Evolutionary conservation across 2,888 invertebrate genomes (phyloP).

Genomic region (Drosophila lacicola): DNA sequence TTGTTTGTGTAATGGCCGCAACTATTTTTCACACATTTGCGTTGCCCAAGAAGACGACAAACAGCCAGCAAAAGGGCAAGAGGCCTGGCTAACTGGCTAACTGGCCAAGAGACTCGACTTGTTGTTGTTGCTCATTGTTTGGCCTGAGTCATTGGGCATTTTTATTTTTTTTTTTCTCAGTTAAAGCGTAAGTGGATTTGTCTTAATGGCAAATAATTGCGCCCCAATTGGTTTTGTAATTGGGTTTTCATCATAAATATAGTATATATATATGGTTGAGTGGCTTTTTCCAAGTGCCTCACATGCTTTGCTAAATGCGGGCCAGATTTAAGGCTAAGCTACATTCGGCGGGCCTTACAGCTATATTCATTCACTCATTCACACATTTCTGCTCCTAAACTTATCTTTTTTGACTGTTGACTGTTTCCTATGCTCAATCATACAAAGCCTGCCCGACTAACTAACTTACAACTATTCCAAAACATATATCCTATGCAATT

Average conservation of each 20-base stretch:
- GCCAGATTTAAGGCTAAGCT: background rate
- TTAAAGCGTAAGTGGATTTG: conserved; percentile 37
- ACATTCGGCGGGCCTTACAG: background rate
- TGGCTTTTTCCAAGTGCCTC: background rate
- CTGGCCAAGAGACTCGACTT: conserved; percentile 33
- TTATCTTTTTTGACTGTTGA: too few relatives aligned
- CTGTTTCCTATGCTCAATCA: too few relatives aligned
- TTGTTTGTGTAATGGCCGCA: conserved; percentile 56
- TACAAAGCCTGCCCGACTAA: too few relatives aligned
- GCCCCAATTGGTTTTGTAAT: conserved; percentile 62
- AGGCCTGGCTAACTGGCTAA: conserved; percentile 18
- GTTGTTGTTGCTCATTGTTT: conserved; percentile 15
- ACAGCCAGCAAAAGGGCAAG: conserved; percentile 12
- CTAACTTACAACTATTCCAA: too few relatives aligned
- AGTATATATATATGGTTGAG: background rate
- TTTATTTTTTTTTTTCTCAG: conserved; percentile 13
- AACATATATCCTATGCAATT: too few relatives aligned
- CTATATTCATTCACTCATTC: too few relatives aligned
- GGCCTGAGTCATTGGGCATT: conserved; percentile 51
- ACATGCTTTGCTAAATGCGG: conserved; percentile 2
- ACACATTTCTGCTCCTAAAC: too few relatives aligned
- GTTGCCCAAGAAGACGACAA: conserved; percentile 10
- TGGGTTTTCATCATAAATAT: conserved; percentile 31
- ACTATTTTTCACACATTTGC: conserved; percentile 69
- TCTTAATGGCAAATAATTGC: conserved; percentile 71